Base-by-base conservation (phyloP, 2,113 vertebrate species). In the Phyllopteryx taeniolatus region DNA sequence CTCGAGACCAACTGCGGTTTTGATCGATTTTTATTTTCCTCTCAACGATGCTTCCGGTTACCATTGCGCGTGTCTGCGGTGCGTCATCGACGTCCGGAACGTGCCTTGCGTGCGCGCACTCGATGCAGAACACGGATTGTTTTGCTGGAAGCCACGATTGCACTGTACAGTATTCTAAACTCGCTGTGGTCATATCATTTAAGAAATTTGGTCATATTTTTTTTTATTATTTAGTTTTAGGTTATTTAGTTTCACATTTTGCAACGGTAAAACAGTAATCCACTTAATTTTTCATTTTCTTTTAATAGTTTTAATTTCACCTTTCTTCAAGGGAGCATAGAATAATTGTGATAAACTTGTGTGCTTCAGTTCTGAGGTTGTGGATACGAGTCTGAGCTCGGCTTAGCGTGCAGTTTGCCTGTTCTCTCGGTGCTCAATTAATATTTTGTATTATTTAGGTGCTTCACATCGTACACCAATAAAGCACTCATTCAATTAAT, bases 41-140 rank as follows among this genome's bases (percentile, higher is more conserved):
- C 74, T 84, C 86, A 83, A 91, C 88, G 86, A 87, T 82, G 87
- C 92, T 93, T 93, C 92, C 92, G 91, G 91, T 85, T 92, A 88
- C 80, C 89, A 84, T 71, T 82, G 90, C 84, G 88, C 91, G 90
- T 92, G 88, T 87, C 87, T 81, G 86, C 49, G 47, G 60, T 46
- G 88, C 90, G 90, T 87, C 81, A 72, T 72, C 12, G 71, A 80
- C 88, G 88, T 68, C 73, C 51, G 35, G 13, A 71, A 80, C 92
- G 87, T 84, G 62, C 73, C 87, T 69, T 69, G 68, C 89, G 87
- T 92, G 87, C 89, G 91, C 89, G 87, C 79, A 27, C 86, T 54
- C 83, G 80, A 66, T 0, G 8, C 14, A 19, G 4, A 19, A n/a
- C 11, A 65, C 7, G 42, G 42, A 14, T 59, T 10, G 56, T 57